Evolutionary conservation across 1,140 invertebrate genomes (phyloP).

Genomic region (Marisa cornuarietis): DNA sequence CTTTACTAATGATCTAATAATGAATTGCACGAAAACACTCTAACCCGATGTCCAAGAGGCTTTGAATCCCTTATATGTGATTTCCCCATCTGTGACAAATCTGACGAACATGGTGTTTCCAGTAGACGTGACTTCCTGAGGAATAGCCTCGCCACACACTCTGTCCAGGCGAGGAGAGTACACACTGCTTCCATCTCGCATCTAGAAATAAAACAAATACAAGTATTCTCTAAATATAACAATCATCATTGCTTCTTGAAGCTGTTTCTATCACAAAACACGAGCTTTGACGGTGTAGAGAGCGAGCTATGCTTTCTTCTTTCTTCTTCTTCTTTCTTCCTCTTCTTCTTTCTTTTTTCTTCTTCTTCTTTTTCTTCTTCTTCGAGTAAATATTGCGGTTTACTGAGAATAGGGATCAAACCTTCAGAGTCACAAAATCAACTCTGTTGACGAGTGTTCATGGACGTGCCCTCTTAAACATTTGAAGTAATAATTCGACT

Average conservation of each 20-base stretch:
- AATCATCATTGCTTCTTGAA: neutral
- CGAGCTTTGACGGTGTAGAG: neutral
- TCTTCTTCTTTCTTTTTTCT: too few relatives aligned
- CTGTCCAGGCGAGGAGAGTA: neutral
- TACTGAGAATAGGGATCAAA: too few relatives aligned
- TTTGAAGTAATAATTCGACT: neutral
- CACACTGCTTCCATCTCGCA: constrained; percentile 2
- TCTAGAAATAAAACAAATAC: neutral
- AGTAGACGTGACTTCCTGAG: neutral
- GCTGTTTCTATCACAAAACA: neutral
- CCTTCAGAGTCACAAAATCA: too few relatives aligned
- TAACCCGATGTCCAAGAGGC: neutral
- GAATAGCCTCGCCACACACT: neutral
- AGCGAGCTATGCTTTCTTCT: neutral
- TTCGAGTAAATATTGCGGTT: too few relatives aligned
- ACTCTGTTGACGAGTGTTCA: too few relatives aligned
- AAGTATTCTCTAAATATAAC: neutral
- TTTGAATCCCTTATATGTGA: neutral
- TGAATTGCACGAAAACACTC: neutral
- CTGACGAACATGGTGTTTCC: neutral
- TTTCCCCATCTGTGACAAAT: neutral
- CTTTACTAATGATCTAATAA: too few relatives aligned
- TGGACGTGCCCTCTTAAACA: too few relatives aligned
- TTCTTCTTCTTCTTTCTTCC: too few relatives aligned
- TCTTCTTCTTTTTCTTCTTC: too few relatives aligned